These are phyloP conservation scores for Hippasteria phrygiana DNA, from an alignment of 53 echinoderm and acorn worm genomes.

Conservation along the genomic window DNA sequence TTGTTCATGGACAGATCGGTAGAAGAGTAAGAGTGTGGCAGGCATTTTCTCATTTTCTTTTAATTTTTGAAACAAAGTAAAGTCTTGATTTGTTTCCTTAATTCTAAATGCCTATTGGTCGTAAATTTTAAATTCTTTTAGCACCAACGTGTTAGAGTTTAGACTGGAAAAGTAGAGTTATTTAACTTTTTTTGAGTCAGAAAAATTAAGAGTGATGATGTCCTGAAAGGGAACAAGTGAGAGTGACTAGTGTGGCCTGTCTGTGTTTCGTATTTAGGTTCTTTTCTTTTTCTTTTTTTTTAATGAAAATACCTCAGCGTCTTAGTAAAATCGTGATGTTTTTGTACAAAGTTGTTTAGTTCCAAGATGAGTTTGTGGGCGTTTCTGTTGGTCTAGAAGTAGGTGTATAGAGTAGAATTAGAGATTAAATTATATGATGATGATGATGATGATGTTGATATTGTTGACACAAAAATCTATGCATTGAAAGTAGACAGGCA, in stretches of 20 bases:
- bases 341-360: slow-evolving; percentile 43
- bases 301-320: slow-evolving; percentile 54
- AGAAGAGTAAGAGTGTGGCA: background rate
- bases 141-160: background rate
- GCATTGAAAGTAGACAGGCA: slow-evolving; percentile 67
- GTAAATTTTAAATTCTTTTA: slow-evolving; percentile 24
- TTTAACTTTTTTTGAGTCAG: background rate
- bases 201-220: background rate
- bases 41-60: background rate
- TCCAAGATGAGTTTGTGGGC: background rate
- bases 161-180: slow-evolving; percentile 5
- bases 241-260: slow-evolving; percentile 38
- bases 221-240: slow-evolving; percentile 3
- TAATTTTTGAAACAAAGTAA: background rate
- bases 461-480: slow-evolving; percentile 59
- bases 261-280: too few species aligned
- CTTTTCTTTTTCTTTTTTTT: slow-evolving; percentile 3
- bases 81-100: slow-evolving; percentile 2
- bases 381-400: slow-evolving; percentile 2
- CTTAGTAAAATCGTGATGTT: slow-evolving; percentile 23
- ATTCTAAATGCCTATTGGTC: slow-evolving; percentile 21
- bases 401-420: background rate
- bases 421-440: slow-evolving; percentile 37
- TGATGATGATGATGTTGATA: background rate
- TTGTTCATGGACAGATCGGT: background rate